Evolutionary conservation across 2,888 invertebrate genomes (phyloP).

Genomic region (Asteroscopus sphinx): DNA sequence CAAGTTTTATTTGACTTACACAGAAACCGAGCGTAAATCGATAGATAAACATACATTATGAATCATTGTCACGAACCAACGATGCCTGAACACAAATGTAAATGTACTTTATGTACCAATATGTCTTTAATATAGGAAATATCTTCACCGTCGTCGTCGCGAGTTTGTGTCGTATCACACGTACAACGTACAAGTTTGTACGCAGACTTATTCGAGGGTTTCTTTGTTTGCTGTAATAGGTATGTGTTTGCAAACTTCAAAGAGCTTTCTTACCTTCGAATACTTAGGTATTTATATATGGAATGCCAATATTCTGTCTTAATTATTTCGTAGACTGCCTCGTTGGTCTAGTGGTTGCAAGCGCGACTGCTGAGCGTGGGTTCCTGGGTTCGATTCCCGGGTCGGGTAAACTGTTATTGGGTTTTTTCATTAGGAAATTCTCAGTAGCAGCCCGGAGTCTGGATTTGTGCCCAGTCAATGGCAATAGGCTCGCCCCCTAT

Average conservation of each 20-base stretch:
- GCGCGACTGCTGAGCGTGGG: no score
- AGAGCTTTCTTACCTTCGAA: conserved; percentile 17
- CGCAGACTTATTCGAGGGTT: conserved; percentile 14
- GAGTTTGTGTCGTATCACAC: conserved; percentile 8
- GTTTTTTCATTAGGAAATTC: no score
- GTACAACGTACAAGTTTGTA: conserved; percentile 22
- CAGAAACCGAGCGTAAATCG: conserved; percentile 1
- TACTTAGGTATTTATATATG: neutral
- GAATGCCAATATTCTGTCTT: conserved; percentile 12
- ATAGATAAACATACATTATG: conserved; percentile 6
- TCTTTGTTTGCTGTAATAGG: conserved; percentile 19
- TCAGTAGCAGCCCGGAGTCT: no score
- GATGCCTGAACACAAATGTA: neutral
- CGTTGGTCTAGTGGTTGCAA: no score
- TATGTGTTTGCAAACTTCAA: conserved; percentile 22
- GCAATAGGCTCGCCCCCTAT: no score
- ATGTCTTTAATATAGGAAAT: conserved; percentile 6
- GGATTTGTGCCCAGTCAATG: no score
- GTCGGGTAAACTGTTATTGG: no score
- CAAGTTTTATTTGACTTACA: neutral
- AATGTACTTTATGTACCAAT: neutral
- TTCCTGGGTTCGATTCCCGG: no score
- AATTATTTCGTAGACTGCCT: no score
- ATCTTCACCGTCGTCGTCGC: neutral
- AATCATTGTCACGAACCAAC: conserved; percentile 2